phyloP scores from a whole-genome alignment of 1,140 invertebrate species.

The Grapholita molesta region DNA sequence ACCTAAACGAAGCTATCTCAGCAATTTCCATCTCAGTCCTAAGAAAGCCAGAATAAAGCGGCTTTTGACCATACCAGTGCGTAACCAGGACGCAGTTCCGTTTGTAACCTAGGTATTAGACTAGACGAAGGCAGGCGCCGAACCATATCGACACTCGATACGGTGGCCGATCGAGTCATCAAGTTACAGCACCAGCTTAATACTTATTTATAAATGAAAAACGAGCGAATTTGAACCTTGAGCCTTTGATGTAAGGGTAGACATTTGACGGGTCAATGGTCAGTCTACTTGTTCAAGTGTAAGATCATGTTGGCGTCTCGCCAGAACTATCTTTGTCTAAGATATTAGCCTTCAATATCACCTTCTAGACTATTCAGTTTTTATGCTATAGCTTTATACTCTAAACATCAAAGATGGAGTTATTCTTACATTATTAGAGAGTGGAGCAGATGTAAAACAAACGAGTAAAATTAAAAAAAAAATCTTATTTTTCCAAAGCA shows the following conservation, averaged over 20 bases:
- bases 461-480: too few relatives aligned
- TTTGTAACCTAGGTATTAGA: conserved; percentile 39
- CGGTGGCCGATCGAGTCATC: conserved; percentile 40
- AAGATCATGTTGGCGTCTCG: conserved; percentile 35
- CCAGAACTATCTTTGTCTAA: too few relatives aligned
- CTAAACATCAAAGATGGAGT: too few relatives aligned
- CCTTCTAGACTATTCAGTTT: too few relatives aligned
- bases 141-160: conserved; percentile 54
- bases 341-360: too few relatives aligned
- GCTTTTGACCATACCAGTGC: conserved; percentile 27
- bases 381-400: too few relatives aligned
- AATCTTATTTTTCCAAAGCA: too few relatives aligned
- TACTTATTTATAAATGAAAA: conserved; percentile 4
- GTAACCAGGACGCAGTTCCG: conserved; percentile 47
- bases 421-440: too few relatives aligned
- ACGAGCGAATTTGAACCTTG: conserved; percentile 18
- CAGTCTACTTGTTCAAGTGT: conserved; percentile 19
- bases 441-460: too few relatives aligned
- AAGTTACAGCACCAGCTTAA: conserved; percentile 41
- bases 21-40: not conserved
- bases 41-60: not conserved
- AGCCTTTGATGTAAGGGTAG: not conserved
- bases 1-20: not conserved
- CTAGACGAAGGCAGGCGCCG: conserved; percentile 32
- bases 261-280: not conserved